phyloP scores from a whole-genome alignment of 1,140 invertebrate genomes.

The Drosophila erecta region DNA sequence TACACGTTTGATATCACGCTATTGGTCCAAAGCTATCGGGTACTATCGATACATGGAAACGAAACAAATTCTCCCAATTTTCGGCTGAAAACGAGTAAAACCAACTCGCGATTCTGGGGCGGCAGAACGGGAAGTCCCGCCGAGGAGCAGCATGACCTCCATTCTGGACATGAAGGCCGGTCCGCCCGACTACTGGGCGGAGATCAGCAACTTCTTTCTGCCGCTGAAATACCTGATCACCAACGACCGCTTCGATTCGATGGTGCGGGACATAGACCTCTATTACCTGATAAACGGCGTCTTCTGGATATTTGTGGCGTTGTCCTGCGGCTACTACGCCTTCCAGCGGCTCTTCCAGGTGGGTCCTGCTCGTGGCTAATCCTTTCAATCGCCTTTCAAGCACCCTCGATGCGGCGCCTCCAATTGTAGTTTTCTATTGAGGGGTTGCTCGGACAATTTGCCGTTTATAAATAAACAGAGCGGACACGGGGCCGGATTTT shows the following conservation, averaged over 20 bases:
- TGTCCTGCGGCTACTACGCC: constrained; percentile 69
- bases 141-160: constrained; percentile 55
- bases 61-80: not conserved
- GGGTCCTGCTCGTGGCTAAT: constrained; percentile 4
- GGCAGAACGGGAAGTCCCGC: constrained; percentile 23
- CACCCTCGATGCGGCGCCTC: constrained; percentile 4
- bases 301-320: constrained; percentile 79
- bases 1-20: no score
- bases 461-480: constrained; percentile 73
- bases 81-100: constrained; percentile 12
- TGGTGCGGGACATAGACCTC: constrained; percentile 76
- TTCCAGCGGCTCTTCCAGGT: constrained; percentile 80
- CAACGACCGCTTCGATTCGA: constrained; percentile 76
- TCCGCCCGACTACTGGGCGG: constrained; percentile 77
- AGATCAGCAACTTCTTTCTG: constrained; percentile 79
- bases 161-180: constrained; percentile 81
- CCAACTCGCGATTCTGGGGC: constrained; percentile 23
- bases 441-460: constrained; percentile 42
- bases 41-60: not conserved
- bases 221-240: constrained; percentile 79
- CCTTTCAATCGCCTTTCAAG: not conserved
- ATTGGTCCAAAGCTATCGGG: not conserved
- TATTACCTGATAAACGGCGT: constrained; percentile 79
- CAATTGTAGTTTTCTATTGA: constrained; percentile 31
- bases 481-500: constrained; percentile 27